phyloP scores from a whole-genome alignment of 2,888 invertebrate species.

The Kryphioiulus occultus region DNA sequence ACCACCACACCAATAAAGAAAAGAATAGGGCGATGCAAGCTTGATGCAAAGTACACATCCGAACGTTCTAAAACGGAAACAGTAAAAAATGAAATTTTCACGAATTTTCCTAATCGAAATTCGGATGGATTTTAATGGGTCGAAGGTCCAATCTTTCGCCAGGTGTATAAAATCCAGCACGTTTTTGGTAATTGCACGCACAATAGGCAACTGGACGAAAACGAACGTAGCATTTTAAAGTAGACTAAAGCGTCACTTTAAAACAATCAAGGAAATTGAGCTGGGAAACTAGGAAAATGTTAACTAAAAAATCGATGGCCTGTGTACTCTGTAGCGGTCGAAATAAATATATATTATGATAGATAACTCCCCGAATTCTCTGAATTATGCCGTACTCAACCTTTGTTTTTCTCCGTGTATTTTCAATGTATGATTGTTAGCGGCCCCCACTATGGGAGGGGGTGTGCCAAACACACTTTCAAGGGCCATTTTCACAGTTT shows the following conservation, averaged over 20 bases:
- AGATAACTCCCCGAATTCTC: constrained; percentile 39
- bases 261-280: not conserved
- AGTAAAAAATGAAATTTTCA: not conserved
- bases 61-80: not conserved
- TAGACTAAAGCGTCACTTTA: not conserved
- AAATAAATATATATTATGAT: constrained; percentile 35
- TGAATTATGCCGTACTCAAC: constrained; percentile 56
- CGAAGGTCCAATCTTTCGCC: not conserved
- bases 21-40: not conserved
- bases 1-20: constrained; percentile 33
- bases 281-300: constrained; percentile 32
- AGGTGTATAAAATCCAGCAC: not conserved
- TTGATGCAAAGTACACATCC: constrained; percentile 15
- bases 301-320: not conserved
- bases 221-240: not conserved
- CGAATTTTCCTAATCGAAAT: not conserved
- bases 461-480: constrained; percentile 58
- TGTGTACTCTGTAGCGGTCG: constrained; percentile 39
- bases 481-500: constrained; percentile 57
- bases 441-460: constrained; percentile 56
- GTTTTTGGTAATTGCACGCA: not conserved
- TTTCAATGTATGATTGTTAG: constrained; percentile 56
- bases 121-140: not conserved
- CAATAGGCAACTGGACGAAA: not conserved
- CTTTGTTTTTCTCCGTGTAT: constrained; percentile 58